phyloP scores from a whole-genome alignment of 2,888 invertebrate genomes.

The Netelia melanura region DNA sequence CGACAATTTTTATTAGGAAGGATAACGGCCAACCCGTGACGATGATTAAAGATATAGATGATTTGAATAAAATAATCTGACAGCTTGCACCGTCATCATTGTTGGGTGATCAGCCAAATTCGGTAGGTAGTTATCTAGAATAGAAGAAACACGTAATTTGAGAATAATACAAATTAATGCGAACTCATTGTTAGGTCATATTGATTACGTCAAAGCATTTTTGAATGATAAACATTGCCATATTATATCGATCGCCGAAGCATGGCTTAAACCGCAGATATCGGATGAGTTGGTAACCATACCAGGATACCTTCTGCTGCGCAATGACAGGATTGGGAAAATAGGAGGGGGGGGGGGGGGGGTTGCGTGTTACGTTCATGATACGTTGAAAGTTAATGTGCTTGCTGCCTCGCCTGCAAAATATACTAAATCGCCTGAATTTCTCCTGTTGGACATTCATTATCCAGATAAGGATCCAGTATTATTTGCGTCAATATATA shows the following conservation, averaged over 20 bases:
- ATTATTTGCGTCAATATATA: not conserved
- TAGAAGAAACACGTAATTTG: too few species aligned
- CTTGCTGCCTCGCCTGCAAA: not conserved
- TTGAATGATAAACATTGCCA: not conserved
- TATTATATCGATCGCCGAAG: constrained; percentile 20
- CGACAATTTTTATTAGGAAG: too few species aligned
- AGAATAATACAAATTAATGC: not conserved
- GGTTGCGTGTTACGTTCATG: not conserved
- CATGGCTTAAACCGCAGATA: constrained; percentile 22
- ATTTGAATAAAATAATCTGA: too few species aligned
- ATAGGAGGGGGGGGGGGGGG: not conserved
- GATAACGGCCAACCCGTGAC: too few species aligned
- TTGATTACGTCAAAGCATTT: not conserved
- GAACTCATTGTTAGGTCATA: not conserved
- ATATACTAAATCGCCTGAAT: not conserved
- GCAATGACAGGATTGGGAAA: not conserved
- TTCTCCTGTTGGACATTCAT: not conserved
- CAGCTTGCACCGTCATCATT: too few species aligned
- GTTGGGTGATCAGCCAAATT: too few species aligned
- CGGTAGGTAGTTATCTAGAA: too few species aligned
- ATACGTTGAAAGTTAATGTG: not conserved
- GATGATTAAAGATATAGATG: too few species aligned
- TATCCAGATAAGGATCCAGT: not conserved
- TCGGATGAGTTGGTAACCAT: constrained; percentile 2
- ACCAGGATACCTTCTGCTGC: not conserved